Evolutionary conservation across 2,888 invertebrate genomes (phyloP), one percentile per base, ranked within the genome.

Genomic region (Xylota sylvarum): DNA sequence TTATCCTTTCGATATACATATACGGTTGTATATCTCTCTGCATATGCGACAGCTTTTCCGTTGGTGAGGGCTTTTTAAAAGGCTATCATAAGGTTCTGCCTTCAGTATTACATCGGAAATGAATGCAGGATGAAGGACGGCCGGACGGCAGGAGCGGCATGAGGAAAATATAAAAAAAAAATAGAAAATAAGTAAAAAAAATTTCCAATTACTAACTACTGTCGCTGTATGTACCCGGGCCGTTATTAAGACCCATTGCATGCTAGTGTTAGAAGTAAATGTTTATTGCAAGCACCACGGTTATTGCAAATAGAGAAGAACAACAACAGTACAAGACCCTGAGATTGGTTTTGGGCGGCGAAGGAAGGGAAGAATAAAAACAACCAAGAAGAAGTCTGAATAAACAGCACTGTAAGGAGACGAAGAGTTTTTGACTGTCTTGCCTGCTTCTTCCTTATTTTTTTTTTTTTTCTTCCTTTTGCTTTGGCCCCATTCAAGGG

Each of bases 11-110:
- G 76, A 77, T 76, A 72, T 77, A 46, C 50, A 76, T 76, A 67
- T 76, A 48, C 56, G 64, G 27, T 56, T 67, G 77, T 85, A 14
- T 65, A 19, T 55, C 64, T 55, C 64, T 46, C 76, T 81, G 80
- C 70, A 86, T 81, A 46, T 86, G 85, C 86, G 86, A 86, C 82
- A 86, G 86, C 81, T 86, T 86, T 85, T 81, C 72, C 77, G 56
- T 62, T 64, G 79, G 40, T 40, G 40, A 74, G 69, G 85, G 80
- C 70, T 74, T 86, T 86, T 85, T 70, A 67, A 80, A 80, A 80
- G 65, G 43, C 80, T 65, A 76, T 80, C 32, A 52, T 56, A 43
- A 52, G 69, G 69, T 52, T 78, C 48, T 65, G 37, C 56, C 46
- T 55, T 62, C 32, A 37, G 60, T 55, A 73, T 80, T 85, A 79